Base-by-base conservation (phyloP, 92 coral and sea anemone genomes). In the Galaxea fascicularis region DNA sequence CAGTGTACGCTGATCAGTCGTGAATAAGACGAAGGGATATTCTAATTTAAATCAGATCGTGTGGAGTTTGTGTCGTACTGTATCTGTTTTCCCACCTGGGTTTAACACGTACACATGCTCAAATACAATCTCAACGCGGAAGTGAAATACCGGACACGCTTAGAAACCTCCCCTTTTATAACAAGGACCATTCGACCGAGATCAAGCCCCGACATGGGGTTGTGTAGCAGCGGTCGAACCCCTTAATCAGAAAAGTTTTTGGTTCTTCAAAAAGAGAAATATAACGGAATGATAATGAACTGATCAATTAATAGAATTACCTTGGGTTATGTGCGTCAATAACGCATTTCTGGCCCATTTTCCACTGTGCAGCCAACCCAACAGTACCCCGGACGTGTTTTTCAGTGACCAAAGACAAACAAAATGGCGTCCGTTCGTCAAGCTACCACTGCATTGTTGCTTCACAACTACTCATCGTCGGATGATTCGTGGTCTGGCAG, bases 401-500 rank as follows among this genome's bases (percentile, higher is more conserved):
- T 18, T 56, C 4, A 4, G 22, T 56, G 47, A 16, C 0, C 15
- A 27, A 35, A 29, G 57, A 11, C 0, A 44, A 73, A 59, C 82
- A 31, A 45, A 41, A 97, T 97, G 99, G 98, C 99, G 94, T 90
- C 96, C 15, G 93, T 89, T 54, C 88, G 99, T 28, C 96, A 94
- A 25, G 98, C 89, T 21, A 98, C 91, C 83, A 93, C 98, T 26
- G 98, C 96, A 0, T 75, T 95, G 76, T 97, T 98, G 99, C 95
- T 97, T 54, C 96, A 97, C 74, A 97, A 97, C 78, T 94, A 97
- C 68, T 89, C 95, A 80, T 95, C 98, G 7, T 91, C 94, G 65
- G 99, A 97, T 28, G 98, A 97, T 87, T 93, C 98, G 46, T 97
- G 99, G 99, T 97, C 99, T 27, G 99, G 99, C 53, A 93, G 97